phyloP scores from a whole-genome alignment of 2,113 vertebrate genomes.

The Patagioenas fasciata region DNA sequence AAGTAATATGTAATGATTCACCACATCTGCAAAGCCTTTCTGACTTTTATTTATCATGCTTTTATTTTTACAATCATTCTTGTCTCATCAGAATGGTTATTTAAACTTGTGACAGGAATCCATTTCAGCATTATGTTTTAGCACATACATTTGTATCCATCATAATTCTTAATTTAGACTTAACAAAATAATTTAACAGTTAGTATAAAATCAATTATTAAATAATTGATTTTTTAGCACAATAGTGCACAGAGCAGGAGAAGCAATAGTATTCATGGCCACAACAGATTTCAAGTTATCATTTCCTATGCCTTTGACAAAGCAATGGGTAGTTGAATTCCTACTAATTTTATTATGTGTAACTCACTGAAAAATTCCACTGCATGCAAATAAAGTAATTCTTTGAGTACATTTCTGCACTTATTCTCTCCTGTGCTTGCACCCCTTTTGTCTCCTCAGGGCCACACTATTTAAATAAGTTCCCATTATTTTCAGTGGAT shows the following conservation, averaged over 20 bases:
- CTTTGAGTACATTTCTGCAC: constrained; percentile 54
- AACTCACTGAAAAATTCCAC: constrained; percentile 43
- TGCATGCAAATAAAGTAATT: constrained; percentile 42
- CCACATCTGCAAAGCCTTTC: constrained; percentile 36
- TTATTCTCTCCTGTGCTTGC: constrained; percentile 11
- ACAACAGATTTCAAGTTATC: constrained; percentile 67
- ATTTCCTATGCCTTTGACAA: constrained; percentile 47
- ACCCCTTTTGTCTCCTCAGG: constrained; percentile 32
- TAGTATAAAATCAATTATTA: constrained; percentile 71
- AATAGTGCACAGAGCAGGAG: constrained; percentile 19
- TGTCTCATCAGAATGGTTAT: constrained; percentile 43
- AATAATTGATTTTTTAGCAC: constrained; percentile 71
- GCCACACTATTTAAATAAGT: constrained; percentile 56
- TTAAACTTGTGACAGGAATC: constrained; percentile 55
- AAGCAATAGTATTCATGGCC: constrained; percentile 65
- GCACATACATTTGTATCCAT: constrained; percentile 57
- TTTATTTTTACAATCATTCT: constrained; percentile 62
- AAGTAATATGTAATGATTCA: constrained; percentile 27
- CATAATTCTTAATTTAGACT: constrained; percentile 75
- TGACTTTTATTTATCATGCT: constrained; percentile 46
- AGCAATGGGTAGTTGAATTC: constrained; percentile 54
- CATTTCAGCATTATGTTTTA: constrained; percentile 62
- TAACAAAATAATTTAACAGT: constrained; percentile 72
- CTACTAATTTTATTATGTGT: constrained; percentile 49
- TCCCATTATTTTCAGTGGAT: constrained; percentile 72